These are phyloP conservation scores for Drosophila gunungcola DNA, from an alignment of 1,140 invertebrate species.

Conservation along the genomic window DNA sequence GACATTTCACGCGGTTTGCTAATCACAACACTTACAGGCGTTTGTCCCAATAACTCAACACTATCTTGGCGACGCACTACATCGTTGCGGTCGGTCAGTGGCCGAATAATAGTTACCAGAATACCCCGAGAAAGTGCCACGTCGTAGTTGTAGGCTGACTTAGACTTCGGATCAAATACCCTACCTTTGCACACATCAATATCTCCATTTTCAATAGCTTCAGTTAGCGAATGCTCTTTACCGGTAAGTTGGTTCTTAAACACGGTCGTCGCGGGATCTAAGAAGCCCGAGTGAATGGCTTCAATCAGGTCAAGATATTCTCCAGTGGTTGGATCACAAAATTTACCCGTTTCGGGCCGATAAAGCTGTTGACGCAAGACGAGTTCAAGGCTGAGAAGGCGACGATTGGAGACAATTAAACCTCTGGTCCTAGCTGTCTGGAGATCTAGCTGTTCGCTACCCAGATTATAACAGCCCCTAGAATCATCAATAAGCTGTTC, in stretches of 20 bases:
- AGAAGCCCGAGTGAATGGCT: constrained; percentile 89
- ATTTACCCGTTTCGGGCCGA: constrained; percentile 90
- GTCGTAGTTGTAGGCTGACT: constrained; percentile 89
- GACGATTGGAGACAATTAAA: constrained; percentile 90
- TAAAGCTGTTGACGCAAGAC: constrained; percentile 91
- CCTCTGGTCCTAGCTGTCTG: constrained; percentile 90
- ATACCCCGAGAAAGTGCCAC: constrained; percentile 90
- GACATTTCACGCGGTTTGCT: constrained; percentile 88
- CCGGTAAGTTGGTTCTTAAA: constrained; percentile 91
- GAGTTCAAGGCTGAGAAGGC: constrained; percentile 91
- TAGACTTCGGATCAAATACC: constrained; percentile 91
- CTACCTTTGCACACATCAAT: constrained; percentile 91
- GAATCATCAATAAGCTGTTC: constrained; percentile 90
- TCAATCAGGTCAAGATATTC: constrained; percentile 89
- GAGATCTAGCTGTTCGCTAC: constrained; percentile 88
- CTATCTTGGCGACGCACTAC: constrained; percentile 86
- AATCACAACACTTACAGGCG: constrained; percentile 84
- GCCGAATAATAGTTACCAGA: constrained; percentile 90
- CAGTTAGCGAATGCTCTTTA: constrained; percentile 89
- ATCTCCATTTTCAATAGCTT: constrained; percentile 92
- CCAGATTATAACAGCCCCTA: constrained; percentile 89
- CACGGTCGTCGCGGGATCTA: constrained; percentile 91
- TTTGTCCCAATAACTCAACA: constrained; percentile 80
- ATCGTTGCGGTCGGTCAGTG: constrained; percentile 87
- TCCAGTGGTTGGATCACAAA: constrained; percentile 90